Evolutionary conservation across 2,797 vertebrate genomes (phyloP), one percentile per base, ranked within the genome.

Genomic region (Scomberomorus guttatus): DNA sequence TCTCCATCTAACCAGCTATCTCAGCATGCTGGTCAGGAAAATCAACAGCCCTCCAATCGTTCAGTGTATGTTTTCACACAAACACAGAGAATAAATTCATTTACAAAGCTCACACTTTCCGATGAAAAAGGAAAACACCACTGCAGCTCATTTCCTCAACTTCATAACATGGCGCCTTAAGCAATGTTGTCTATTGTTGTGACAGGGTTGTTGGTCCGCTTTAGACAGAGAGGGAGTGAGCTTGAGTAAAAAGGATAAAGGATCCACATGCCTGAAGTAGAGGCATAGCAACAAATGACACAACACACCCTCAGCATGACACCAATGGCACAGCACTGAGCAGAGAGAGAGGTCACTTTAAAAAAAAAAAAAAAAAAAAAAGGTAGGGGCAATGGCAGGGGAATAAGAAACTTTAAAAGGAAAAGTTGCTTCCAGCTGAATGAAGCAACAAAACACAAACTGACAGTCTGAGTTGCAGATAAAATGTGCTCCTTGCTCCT

Each of bases 231-330:
- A 85, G 58, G 22, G 83, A 84, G 75, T 29, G 42, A 77, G 77
- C 29, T n/a, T 79, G 77, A 44, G 77, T 69, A 27, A 70, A 80
- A 62, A 54, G 78, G 73, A 90, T 73, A 90, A 89, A 84, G 80
- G 81, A 70, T 64, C 80, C 84, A 82, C 92, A 94, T 93, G 91
- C 91, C 90, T 89, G 81, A 80, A 85, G 82, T 66, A 77, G 85
- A 79, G 70, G 86, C 93, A 89, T 93, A 79, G 93, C 92, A 94
- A 94, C 92, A 91, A 93, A 92, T 89, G 89, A 92, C 88, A 92
- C 89, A 86, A 90, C 89, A 90, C 89, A 85, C 75, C 59, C 89
- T 90, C 87, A 90, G 88, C 77, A 59, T 79, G 92, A 92, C 80
- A 87, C 83, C 82, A 83, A 57, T 72, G 80, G 82, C 76, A 79